Base-by-base conservation (phyloP, 2,888 invertebrate species). In the Hyppa rectilinea region DNA sequence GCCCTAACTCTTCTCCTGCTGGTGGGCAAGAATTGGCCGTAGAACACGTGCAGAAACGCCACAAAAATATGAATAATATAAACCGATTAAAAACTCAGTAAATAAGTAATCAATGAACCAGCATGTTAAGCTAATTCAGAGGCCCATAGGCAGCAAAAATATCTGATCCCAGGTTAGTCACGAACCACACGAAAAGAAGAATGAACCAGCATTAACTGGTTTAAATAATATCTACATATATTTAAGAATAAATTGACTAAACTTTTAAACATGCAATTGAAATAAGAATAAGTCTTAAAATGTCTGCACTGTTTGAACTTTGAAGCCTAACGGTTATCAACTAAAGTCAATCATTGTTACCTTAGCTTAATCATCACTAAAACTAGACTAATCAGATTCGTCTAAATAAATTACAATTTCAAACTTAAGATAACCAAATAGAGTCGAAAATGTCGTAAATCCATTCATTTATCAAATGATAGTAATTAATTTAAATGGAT, bases 401-500 rank as follows among this genome's bases (percentile, higher is more conserved):
- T 40, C 23, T n/a, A 23, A 20, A 45, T 14, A 61, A 14, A 45
- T 26, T 7, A 23, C 31, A 50, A 53, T 49, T 62, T 38, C 6
- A 29, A 50, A 47, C 49, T 59, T 45, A 61, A 29, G 12, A 17
- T 23, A 0, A 40, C n/a, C 43, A 34, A n/a, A 10, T 43, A 80
- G 26, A 77, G 43, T 31, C 23, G 17, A 61, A 49, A 34, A 14
- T 61, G 12, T 40, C 26, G 17, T n/a, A 36, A 62, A 56, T 40
- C 20, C 0, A 52, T 43, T 9, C 4, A 65, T 50, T 55, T 52
- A 49, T 12, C 6, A 31, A 60, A 31, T 53, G 7, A 38, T 45
- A 29, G 23, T 29, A 60, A 65, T 76, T 62, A 56, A 65, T 71
- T 62, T n/a, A 47, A 70, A 68, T 60, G 10, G 58, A 61, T 65